Base-by-base conservation (phyloP, 2,113 vertebrate species). In the Talpa occidentalis region DNA sequence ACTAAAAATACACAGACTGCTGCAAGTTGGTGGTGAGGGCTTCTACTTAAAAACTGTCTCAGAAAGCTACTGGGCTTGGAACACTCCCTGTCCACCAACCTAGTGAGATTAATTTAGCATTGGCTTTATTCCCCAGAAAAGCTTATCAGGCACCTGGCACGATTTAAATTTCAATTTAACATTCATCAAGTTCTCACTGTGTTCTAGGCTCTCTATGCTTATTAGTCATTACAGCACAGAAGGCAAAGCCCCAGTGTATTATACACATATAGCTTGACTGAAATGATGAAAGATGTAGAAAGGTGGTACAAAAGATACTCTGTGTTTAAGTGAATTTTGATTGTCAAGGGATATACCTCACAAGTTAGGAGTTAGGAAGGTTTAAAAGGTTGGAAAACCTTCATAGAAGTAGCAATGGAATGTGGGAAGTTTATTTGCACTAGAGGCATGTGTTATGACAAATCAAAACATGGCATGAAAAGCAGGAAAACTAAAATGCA, bases 1-100 rank as follows among this genome's bases (percentile, higher is more conserved):
- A 80, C 96, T 96, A 96, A 97, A 97, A 97, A 97, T 97, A 97
- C 26, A 81, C 88, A 80, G 72, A 95, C 90, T 67, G 42, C 59
- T 96, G 74, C 88, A 82, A 95, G 87, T 69, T 24, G 5, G 79
- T 5, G 2, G 86, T 37, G 19, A 94, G 67, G 85, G 82, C 69
- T 52, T 52, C 84, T 37, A 87, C 84, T 81, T 90, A 64, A 95
- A 66, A 91, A 89, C 74, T 40, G 62, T 69, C 89, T 91, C 62
- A 93, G 76, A 64, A 95, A 94, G 74, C 44, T 12, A 54, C 59
- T 7, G 78, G 37, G 30, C 94, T 93, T 67, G 78, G 52, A 81
- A 35, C 86, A 70, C 67, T 78, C 94, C 49, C 62, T n/a, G 6
- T 17, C 47, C 47, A 73, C 14, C 28, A 62, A 24, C 49, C 64